A percentile compares a stretch with the other conserved stretches of the same genome.
phyloP scores from a whole-genome alignment of 1,140 invertebrate genomes.

The Macrocentrus cingulum region DNA sequence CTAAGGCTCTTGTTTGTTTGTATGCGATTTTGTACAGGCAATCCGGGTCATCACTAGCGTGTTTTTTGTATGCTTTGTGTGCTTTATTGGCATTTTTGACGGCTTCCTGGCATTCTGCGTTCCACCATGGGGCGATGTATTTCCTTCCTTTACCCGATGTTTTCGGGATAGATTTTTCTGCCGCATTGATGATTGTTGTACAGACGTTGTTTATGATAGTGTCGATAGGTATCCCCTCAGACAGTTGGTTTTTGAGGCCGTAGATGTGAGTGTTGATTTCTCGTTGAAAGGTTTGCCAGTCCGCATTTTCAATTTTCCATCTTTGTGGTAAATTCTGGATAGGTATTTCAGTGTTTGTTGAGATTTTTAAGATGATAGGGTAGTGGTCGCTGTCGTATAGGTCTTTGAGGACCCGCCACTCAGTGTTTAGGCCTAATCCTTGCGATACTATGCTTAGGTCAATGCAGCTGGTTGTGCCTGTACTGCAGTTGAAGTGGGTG shows the following conservation, averaged over 20 bases:
- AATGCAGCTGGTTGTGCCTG: background rate
- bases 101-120: too few species aligned
- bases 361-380: slow-evolving; percentile 34
- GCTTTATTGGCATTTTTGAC: too few species aligned
- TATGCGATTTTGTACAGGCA: too few species aligned
- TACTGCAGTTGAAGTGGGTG: background rate
- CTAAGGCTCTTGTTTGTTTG: too few species aligned
- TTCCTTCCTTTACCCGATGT: background rate
- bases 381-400: slow-evolving; percentile 42
- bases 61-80: too few species aligned
- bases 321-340: slow-evolving; percentile 24
- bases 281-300: slow-evolving; percentile 9
- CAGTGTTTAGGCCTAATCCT: slow-evolving; percentile 31
- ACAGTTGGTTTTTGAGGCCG: slow-evolving; percentile 8
- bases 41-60: too few species aligned
- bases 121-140: background rate
- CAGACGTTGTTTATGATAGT: background rate
- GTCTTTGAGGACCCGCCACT: slow-evolving; percentile 35
- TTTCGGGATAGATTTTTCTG: background rate
- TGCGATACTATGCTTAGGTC: slow-evolving; percentile 29
- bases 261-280: background rate
- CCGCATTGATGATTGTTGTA: background rate
- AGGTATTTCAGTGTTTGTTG: slow-evolving; percentile 13
- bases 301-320: slow-evolving; percentile 26
- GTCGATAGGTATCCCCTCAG: slow-evolving; percentile 16